Percentiles rank a stretch among this genome's conserved stretches.
Conservation (phyloP, 1,140 invertebrate genomes). For the Cylas formicarius region DNA sequence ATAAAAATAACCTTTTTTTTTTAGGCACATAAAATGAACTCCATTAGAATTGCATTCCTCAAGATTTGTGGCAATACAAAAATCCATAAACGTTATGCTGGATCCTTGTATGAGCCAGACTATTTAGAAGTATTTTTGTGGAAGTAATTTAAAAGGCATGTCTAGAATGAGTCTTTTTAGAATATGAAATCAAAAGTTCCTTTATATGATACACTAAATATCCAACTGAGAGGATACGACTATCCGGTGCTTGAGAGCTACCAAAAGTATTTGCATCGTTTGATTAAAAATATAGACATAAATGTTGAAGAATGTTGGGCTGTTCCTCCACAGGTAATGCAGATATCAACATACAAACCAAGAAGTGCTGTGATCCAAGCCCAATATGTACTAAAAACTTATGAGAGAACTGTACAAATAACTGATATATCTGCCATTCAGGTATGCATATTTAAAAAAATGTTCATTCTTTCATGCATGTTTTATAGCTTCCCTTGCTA, state of each 20-base stretch:
- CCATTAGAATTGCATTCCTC: background rate
- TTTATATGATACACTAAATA: constrained; percentile 64
- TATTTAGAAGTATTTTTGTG: constrained; percentile 24
- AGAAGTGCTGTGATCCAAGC: constrained; percentile 55
- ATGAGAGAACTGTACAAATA: constrained; percentile 71
- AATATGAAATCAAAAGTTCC: constrained; percentile 59
- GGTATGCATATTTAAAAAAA: constrained; percentile 16
- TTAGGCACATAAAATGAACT: constrained; percentile 3
- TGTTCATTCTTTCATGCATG: background rate
- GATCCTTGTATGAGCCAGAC: constrained; percentile 47
- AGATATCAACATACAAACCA: constrained; percentile 63
- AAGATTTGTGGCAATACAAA: constrained; percentile 2
- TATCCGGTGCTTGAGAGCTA: constrained; percentile 73
- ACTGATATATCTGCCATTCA: constrained; percentile 31
- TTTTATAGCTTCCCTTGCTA: constrained; percentile 50
- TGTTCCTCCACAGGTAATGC: constrained; percentile 57
- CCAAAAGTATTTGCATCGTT: constrained; percentile 66
- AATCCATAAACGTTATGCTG: background rate
- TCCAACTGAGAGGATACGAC: constrained; percentile 76
- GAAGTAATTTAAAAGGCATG: constrained; percentile 8
- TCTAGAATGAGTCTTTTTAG: constrained; percentile 42
- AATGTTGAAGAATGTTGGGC: constrained; percentile 72
- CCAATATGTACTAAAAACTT: constrained; percentile 66
- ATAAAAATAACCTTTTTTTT: background rate
- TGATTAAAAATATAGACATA: constrained; percentile 65